Conservation (phyloP, 2,888 invertebrate genomes). For the Drosophila prolongata region DNA sequence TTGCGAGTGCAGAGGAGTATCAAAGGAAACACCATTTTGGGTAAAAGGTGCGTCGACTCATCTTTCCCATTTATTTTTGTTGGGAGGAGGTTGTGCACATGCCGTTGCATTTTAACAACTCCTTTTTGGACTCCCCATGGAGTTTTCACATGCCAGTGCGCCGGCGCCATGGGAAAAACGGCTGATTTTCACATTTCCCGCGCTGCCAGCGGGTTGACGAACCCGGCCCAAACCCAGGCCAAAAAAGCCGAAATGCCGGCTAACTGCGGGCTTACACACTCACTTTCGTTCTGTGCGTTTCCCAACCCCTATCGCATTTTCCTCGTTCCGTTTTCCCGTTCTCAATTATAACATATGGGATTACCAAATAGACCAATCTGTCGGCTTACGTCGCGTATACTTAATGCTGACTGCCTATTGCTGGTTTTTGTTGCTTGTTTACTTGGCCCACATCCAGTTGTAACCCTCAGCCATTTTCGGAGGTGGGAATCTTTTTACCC, state of each 20-base stretch:
- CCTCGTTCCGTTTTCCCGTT: not conserved
- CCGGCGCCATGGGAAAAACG: constrained; percentile 71
- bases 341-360: constrained; percentile 5
- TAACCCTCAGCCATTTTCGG: constrained; percentile 54
- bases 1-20: not conserved
- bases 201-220: constrained; percentile 74
- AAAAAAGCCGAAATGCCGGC: constrained; percentile 44
- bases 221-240: constrained; percentile 59
- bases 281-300: constrained; percentile 50
- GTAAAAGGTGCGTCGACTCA: constrained; percentile 39
- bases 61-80: not conserved
- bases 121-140: constrained; percentile 15
- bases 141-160: constrained; percentile 53
- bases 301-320: constrained; percentile 1
- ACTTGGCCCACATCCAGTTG: constrained; percentile 52
- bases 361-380: constrained; percentile 32
- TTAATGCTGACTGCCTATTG: constrained; percentile 35
- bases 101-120: constrained; percentile 52
- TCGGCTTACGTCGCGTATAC: constrained; percentile 63
- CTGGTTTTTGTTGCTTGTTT: constrained; percentile 34
- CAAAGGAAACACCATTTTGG: not conserved
- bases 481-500: constrained; percentile 36
- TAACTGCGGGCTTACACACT: constrained; percentile 16
- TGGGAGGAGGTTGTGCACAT: constrained; percentile 33
- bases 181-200: constrained; percentile 79